Percentiles rank a stretch among this genome's conserved stretches.
phyloP scores from a whole-genome alignment of 2,888 invertebrate species.

The Protodeltote pygarga region DNA sequence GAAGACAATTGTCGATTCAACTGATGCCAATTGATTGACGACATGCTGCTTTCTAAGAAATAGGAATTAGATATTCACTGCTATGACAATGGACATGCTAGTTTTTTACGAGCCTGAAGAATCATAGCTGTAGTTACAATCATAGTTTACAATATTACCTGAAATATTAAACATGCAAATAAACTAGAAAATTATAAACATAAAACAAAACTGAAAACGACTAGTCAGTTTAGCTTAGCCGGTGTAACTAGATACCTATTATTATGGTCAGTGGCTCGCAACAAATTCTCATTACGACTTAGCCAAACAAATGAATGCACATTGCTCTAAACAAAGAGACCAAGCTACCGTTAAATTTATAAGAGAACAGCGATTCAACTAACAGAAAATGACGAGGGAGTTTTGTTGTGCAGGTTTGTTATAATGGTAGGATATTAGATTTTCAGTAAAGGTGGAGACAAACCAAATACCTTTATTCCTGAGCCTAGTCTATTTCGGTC shows the following conservation, averaged over 20 bases:
- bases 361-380: constrained; percentile 9
- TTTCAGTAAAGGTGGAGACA: too few relatives aligned
- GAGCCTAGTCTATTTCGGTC: too few relatives aligned
- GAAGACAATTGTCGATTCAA: too few relatives aligned
- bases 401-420: too few relatives aligned
- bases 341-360: constrained; percentile 14
- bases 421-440: too few relatives aligned
- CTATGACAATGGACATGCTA: neutral
- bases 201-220: constrained; percentile 7
- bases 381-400: too few relatives aligned
- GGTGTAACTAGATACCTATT: too few relatives aligned
- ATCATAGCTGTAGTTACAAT: too few relatives aligned
- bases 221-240: neutral
- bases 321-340: constrained; percentile 33
- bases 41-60: constrained; percentile 7
- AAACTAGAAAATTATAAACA: constrained; percentile 1
- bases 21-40: constrained; percentile 9
- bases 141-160: too few relatives aligned
- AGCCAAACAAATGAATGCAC: constrained; percentile 34
- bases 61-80: too few relatives aligned
- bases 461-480: neutral
- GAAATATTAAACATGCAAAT: too few relatives aligned
- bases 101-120: too few relatives aligned
- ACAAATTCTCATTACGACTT: constrained; percentile 30
- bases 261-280: constrained; percentile 25